Evolutionary conservation across 2,888 invertebrate species (phyloP).

Genomic region (Punctoribates punctum): DNA sequence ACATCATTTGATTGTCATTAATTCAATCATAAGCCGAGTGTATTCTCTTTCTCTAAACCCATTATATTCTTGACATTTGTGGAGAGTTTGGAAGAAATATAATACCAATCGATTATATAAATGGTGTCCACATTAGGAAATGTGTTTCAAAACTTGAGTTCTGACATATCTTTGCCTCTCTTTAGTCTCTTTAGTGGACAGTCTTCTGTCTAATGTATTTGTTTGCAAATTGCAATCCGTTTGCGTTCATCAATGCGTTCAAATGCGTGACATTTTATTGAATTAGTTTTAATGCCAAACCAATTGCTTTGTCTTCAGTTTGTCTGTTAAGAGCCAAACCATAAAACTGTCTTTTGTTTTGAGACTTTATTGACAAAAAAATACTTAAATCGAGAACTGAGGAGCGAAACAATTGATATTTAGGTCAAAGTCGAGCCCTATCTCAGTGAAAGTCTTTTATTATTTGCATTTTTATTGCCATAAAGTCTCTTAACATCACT

Average conservation of each 20-base stretch:
- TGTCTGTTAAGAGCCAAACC: background rate
- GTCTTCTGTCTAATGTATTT: too few relatives aligned
- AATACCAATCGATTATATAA: too few relatives aligned
- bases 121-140: too few relatives aligned
- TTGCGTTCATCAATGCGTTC: background rate
- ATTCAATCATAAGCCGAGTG: too few relatives aligned
- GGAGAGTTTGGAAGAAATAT: too few relatives aligned
- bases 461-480: too few relatives aligned
- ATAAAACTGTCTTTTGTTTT: background rate
- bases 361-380: background rate
- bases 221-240: too few relatives aligned
- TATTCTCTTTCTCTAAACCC: too few relatives aligned
- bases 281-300: constrained; percentile 4
- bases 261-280: constrained; percentile 5
- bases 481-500: too few relatives aligned
- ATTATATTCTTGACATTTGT: background rate
- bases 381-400: background rate
- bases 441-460: constrained; percentile 4
- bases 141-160: too few relatives aligned
- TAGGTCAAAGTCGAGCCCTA: constrained; percentile 1
- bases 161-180: too few relatives aligned
- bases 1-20: background rate
- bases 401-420: background rate
- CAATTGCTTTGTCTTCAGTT: background rate
- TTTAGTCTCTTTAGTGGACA: too few relatives aligned